These are phyloP conservation scores for Melanocharis versteri DNA, from an alignment of 2,113 vertebrate genomes.

Conservation along the genomic window DNA sequence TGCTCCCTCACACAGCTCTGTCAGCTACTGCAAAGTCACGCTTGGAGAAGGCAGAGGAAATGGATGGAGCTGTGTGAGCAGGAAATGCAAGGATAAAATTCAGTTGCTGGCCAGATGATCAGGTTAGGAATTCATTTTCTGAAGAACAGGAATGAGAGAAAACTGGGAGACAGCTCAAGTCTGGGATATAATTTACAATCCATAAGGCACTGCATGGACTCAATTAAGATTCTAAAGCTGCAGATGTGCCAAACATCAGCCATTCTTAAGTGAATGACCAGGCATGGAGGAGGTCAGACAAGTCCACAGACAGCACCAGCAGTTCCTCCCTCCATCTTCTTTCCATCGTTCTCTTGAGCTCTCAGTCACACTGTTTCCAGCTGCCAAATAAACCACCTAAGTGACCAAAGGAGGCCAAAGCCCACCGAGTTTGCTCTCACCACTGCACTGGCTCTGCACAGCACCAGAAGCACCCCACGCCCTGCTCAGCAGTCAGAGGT, in stretches of 20 bases:
- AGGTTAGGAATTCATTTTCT: background rate
- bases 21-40: background rate
- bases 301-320: background rate
- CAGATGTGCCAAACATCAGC: background rate
- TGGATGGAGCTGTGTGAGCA: background rate
- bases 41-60: background rate
- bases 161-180: background rate
- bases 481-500: background rate
- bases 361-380: background rate
- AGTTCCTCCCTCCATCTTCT: background rate
- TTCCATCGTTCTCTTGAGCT: background rate
- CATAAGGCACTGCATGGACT: background rate
- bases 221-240: background rate
- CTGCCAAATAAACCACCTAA: background rate
- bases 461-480: accelerated
- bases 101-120: background rate
- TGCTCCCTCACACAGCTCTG: background rate
- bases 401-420: background rate
- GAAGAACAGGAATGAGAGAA: background rate
- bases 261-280: background rate
- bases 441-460: accelerated
- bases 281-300: background rate
- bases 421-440: background rate
- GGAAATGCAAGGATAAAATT: background rate
- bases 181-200: background rate